Evolutionary conservation across 2,113 vertebrate species (phyloP).

Genomic region (Columba livia): DNA sequence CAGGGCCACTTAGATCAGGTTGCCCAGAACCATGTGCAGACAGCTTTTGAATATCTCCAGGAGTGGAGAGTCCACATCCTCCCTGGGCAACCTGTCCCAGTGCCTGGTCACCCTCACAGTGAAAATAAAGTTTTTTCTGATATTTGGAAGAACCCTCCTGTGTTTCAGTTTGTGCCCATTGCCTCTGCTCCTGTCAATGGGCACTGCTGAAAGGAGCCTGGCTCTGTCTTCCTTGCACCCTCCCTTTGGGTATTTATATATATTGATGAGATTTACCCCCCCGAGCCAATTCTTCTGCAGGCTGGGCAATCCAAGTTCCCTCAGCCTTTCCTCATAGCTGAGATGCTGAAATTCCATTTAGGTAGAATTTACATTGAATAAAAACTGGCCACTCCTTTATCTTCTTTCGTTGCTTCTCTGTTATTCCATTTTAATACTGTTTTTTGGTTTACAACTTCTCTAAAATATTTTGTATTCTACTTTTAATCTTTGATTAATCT

Average conservation of each 20-base stretch:
- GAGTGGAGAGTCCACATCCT: not conserved
- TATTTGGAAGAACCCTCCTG: not conserved
- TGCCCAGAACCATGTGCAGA: not conserved
- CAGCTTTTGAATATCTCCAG: not conserved
- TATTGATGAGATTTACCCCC: not conserved
- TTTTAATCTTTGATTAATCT: not conserved
- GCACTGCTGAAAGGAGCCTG: not conserved
- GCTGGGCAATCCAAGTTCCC: not conserved
- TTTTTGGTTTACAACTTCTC: not conserved
- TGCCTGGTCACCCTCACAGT: not conserved
- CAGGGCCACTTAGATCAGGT: not conserved
- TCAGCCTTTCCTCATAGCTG: not conserved
- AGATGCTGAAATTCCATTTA: not conserved
- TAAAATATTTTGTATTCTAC: not conserved
- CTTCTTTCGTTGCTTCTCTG: not conserved
- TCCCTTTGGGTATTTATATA: not conserved
- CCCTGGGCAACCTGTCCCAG: not conserved
- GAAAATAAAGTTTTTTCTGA: not conserved
- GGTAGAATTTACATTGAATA: not conserved
- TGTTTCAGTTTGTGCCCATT: not conserved
- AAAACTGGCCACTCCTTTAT: not conserved
- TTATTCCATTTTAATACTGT: not conserved
- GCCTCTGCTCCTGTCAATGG: not conserved
- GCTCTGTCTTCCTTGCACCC: not conserved
- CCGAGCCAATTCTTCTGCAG: not conserved